Percentiles rank a stretch among this genome's conserved stretches.
These are phyloP conservation scores for Hycleus phaleratus DNA, from an alignment of 1,140 invertebrate genomes.

Conservation along the genomic window DNA sequence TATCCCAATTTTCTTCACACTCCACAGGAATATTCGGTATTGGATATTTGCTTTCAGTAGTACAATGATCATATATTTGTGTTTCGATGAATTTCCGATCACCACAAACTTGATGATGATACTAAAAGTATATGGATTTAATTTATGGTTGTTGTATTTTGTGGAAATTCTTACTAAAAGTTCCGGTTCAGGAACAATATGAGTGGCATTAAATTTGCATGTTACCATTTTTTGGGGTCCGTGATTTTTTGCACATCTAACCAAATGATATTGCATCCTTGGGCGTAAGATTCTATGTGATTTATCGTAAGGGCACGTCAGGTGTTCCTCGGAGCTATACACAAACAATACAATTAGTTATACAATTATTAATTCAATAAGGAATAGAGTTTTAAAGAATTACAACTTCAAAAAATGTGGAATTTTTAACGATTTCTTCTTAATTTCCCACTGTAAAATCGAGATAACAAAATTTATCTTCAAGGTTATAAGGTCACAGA, in stretches of 20 bases:
- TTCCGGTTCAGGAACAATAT: conserved; percentile 15
- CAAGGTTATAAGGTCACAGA: too few species aligned
- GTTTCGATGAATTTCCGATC: conserved; percentile 5
- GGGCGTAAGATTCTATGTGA: conserved; percentile 11
- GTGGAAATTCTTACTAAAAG: background rate
- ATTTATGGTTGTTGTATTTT: too few species aligned
- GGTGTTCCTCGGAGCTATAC: conserved; percentile 6
- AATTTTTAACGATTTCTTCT: too few species aligned
- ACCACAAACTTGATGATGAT: conserved; percentile 13
- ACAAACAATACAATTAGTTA: too few species aligned
- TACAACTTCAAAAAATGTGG: too few species aligned
- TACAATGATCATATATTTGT: background rate
- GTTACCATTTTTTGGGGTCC: conserved; percentile 7
- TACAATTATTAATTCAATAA: too few species aligned
- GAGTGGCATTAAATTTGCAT: conserved; percentile 17
- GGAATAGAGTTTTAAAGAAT: too few species aligned
- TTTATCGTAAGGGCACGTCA: conserved; percentile 14
- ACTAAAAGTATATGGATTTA: background rate
- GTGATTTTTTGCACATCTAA: conserved; percentile 17
- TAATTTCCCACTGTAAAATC: too few species aligned
- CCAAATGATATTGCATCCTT: conserved; percentile 12
- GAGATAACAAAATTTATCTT: too few species aligned
- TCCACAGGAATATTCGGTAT: background rate
- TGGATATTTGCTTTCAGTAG: background rate
- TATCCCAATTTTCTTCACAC: conserved; percentile 7